Evolutionary conservation across 2,113 vertebrate species (phyloP), one percentile per base, ranked within the genome.

Genomic region (Oncorhynchus gorbuscha): DNA sequence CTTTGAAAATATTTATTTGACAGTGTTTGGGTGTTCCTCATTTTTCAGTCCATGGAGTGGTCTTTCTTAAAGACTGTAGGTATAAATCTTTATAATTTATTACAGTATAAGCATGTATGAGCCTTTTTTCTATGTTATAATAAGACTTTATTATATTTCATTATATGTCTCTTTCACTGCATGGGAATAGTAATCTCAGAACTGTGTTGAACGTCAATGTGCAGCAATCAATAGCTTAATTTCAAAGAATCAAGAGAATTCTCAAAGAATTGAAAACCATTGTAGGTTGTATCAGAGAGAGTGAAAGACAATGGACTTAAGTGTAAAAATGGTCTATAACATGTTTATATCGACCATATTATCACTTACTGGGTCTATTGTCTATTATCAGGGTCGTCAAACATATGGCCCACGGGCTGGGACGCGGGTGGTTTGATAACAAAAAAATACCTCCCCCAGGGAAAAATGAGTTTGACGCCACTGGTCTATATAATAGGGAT

Each of bases 1-100:
- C 73, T 85, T 83, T 79, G 90, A 86, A 79, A 82, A 89, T 88
- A 91, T 82, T 74, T 85, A 82, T 88, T 79, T 84, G 88, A 88
- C 87, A 88, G 89, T 88, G 80, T 89, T 82, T 88, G 8, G 39
- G 39, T 39, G 39, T 39, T 69, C 24, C 3, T 32, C 35, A 13
- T 55, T 67, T 65, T 48, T 75, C 1, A 16, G 35, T 66, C 24
- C 61, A 18, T 1, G 3, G 58, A 11, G 13, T 26, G 48, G 48
- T 75, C 39, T 45, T 45, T 45, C 39, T 75, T 28, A 32, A 69
- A 69, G 32, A 14, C 18, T 69, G 39, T 9, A 69, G 30, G 30
- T 61, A 61, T n/a, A 62, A 62, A 16, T 4, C 51, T 18, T 16
- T 55, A 18, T 18, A 18, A 18, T 45, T 9, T 45, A 4, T 16